Evolutionary conservation across 2,888 invertebrate genomes (phyloP).

Genomic region (Bugulina stolonifera): DNA sequence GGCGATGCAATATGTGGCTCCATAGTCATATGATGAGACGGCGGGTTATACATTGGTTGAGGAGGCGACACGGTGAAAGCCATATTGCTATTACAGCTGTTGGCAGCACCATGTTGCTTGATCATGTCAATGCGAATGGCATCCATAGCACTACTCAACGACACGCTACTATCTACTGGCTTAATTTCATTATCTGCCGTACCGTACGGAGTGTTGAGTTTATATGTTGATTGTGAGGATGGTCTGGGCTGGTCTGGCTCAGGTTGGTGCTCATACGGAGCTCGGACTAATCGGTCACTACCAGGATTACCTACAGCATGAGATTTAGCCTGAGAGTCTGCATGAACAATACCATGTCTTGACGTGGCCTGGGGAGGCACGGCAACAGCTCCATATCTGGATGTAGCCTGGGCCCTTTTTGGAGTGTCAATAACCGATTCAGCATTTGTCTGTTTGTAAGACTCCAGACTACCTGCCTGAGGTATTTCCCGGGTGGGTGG

Average conservation of each 20-base stretch:
- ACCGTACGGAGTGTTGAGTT: conserved; percentile 23
- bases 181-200: conserved; percentile 13
- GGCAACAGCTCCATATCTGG: neutral
- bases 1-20: neutral
- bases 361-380: neutral
- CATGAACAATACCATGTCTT: neutral
- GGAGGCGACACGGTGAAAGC: neutral
- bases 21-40: neutral
- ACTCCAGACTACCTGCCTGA: neutral
- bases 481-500: neutral
- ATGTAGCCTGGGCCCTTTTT: neutral
- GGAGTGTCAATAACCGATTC: neutral
- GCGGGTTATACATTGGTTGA: neutral
- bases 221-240: neutral
- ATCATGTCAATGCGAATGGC: conserved; percentile 1
- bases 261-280: neutral
- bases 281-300: neutral
- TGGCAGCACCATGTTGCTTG: neutral
- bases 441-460: neutral
- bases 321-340: neutral
- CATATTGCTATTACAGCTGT: neutral
- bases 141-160: conserved; percentile 13
- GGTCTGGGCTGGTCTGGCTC: neutral
- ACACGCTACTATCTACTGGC: neutral
- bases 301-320: neutral